Evolutionary conservation across 92 coral and sea anemone species (phyloP), one percentile per base, ranked within the genome.

Genomic region (Siderastrea radians): DNA sequence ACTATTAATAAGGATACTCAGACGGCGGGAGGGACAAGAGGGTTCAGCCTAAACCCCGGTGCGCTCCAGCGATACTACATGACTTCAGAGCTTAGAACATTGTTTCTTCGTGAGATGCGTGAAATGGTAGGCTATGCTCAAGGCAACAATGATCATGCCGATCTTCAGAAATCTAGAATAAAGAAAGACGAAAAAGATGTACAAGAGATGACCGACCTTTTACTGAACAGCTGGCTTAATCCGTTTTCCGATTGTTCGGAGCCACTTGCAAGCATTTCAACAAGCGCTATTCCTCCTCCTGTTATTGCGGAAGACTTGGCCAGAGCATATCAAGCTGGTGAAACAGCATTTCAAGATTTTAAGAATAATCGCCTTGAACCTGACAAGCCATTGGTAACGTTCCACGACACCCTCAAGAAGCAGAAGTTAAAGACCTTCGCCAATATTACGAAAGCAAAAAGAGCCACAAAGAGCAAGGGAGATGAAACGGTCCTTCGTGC

Each of bases 21-120:
- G 66, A 89, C 84, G 60, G 72, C 88, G 71, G 92, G 87, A 45
- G 87, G 86, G 49, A 87, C 80, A 51, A 87, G 70, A 50, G 86
- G 77, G 49, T 87, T 87, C 67, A 81, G 91, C 64, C 74, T 88
- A 66, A 81, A 81, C 45, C 87, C 85, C 63, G 91, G 75, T 49
- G 89, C 89, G 6, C 72, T 87, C 26, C 4, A 26, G 54, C 14
- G 75, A 53, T 75, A 64, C 49, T 88, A 63, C 74, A 68, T 81
- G 68, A 74, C 83, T 9, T 76, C 87, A 66, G 83, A 88, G 83
- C 43, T 81, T 60, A 88, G 91, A 68, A 82, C 52, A 67, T 68
- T 88, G 85, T 88, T 84, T 67, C 91, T 88, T 70, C 58, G 80
- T 7, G 72, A 81, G 16, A 48, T 87, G 49, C 77, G 91, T 55